These are phyloP conservation scores for Leucophenga varia DNA, from an alignment of 1,140 invertebrate species.

Conservation along the genomic window DNA sequence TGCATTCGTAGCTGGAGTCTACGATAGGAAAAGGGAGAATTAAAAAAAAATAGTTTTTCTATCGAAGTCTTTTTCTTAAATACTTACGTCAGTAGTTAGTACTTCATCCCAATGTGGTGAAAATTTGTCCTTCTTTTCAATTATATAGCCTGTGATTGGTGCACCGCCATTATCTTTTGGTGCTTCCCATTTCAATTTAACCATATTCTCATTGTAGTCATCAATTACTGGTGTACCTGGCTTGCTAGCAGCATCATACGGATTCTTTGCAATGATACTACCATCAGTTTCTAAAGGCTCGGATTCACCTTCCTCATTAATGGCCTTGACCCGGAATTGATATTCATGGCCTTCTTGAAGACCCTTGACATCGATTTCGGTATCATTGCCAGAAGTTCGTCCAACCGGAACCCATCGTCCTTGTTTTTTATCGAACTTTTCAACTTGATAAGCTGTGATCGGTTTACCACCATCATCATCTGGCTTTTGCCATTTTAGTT, in stretches of 20 bases:
- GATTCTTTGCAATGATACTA: slow-evolving; percentile 58
- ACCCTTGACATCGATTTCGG: slow-evolving; percentile 89
- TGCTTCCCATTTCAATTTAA: slow-evolving; percentile 90
- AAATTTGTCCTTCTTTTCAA: slow-evolving; percentile 96
- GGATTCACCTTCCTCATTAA: slow-evolving; percentile 97
- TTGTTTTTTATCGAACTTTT: slow-evolving; percentile 92
- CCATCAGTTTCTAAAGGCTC: slow-evolving; percentile 90
- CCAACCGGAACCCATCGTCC: slow-evolving; percentile 93
- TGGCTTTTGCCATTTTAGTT: slow-evolving; percentile 95
- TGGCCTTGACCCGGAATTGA: slow-evolving; percentile 95
- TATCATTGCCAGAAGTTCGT: slow-evolving; percentile 70
- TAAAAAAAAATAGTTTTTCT: slow-evolving; percentile 10
- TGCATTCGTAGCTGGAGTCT: slow-evolving; percentile 78
- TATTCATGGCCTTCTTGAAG: slow-evolving; percentile 93
- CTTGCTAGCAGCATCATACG: slow-evolving; percentile 78
- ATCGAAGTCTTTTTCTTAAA: no score
- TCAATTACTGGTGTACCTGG: slow-evolving; percentile 85
- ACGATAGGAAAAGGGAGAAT: slow-evolving; percentile 22
- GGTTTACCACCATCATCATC: slow-evolving; percentile 97
- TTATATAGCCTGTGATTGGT: slow-evolving; percentile 92
- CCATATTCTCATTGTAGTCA: slow-evolving; percentile 92
- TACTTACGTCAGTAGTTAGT: slow-evolving; percentile 70
- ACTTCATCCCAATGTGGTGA: slow-evolving; percentile 86
- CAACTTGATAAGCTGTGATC: slow-evolving; percentile 93
- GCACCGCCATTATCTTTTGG: slow-evolving; percentile 90